phyloP scores from a whole-genome alignment of 2,888 invertebrate genomes.

The Drosophila trichaetosa region DNA sequence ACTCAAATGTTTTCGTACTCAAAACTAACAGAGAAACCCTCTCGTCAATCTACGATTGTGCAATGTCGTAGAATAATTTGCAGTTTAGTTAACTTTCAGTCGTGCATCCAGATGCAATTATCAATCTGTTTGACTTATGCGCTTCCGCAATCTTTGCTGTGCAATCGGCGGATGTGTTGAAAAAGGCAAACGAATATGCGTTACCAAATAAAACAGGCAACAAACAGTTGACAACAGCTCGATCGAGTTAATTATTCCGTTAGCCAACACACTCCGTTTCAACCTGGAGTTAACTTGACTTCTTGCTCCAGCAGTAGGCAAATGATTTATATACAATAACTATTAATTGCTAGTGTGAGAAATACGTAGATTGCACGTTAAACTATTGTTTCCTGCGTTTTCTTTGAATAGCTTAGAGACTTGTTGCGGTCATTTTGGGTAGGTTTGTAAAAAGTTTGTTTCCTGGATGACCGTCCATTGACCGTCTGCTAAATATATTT shows the following conservation, averaged over 20 bases:
- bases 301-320: slow-evolving; percentile 59
- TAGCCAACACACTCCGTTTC: slow-evolving; percentile 2
- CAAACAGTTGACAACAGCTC: slow-evolving; percentile 49
- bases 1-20: not conserved
- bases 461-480: not conserved
- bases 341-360: slow-evolving; percentile 65
- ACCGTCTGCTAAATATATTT: not conserved
- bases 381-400: no score
- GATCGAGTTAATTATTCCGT: slow-evolving; percentile 64
- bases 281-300: slow-evolving; percentile 17
- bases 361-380: slow-evolving; percentile 55
- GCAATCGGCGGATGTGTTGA: slow-evolving; percentile 15
- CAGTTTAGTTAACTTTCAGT: slow-evolving; percentile 51
- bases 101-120: slow-evolving; percentile 51
- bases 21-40: slow-evolving; percentile 29
- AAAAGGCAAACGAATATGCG: slow-evolving; percentile 22
- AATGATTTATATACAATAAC: slow-evolving; percentile 54
- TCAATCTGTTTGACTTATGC: slow-evolving; percentile 18
- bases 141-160: slow-evolving; percentile 23
- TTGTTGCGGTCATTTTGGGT: not conserved
- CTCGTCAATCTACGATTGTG: slow-evolving; percentile 4
- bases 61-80: slow-evolving; percentile 15
- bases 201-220: slow-evolving; percentile 39
- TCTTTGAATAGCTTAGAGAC: not conserved
- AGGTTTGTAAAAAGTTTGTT: not conserved